Evolutionary conservation across 2,797 vertebrate genomes (phyloP).

Genomic region (Sarcophilus harrisii): DNA sequence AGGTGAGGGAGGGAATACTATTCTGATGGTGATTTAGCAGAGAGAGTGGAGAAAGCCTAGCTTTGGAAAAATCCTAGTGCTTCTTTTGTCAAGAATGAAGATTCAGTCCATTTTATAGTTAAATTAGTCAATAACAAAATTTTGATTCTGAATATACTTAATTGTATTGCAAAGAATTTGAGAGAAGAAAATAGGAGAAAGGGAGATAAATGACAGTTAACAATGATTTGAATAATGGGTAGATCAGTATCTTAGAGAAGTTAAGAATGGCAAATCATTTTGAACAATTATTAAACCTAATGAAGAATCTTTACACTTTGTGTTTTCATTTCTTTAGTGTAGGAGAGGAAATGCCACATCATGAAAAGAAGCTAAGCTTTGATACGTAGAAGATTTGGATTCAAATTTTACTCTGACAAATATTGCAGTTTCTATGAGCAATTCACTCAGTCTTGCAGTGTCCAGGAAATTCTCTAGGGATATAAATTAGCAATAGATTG

Average conservation of each 20-base stretch:
- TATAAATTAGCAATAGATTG: neutral
- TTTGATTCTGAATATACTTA: conserved; percentile 16
- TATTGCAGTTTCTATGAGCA: neutral
- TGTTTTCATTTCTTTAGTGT: conserved; percentile 49
- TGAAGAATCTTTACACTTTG: conserved; percentile 18
- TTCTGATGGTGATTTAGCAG: neutral
- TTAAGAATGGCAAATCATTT: conserved; percentile 13
- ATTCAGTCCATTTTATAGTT: conserved; percentile 33
- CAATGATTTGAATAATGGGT: neutral
- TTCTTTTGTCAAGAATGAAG: neutral
- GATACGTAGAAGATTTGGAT: neutral
- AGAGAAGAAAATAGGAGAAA: conserved; percentile 1
- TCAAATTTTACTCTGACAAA: neutral
- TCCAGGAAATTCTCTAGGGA: neutral
- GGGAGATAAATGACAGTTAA: neutral
- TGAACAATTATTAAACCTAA: conserved; percentile 7
- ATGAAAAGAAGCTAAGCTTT: neutral
- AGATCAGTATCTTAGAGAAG: conserved; percentile 7
- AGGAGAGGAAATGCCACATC: neutral
- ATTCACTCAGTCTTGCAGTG: neutral
- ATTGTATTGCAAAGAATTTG: conserved; percentile 46
- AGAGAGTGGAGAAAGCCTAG: neutral
- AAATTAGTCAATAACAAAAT: neutral
- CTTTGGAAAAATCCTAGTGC: neutral
- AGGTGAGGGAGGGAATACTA: neutral